Evolutionary conservation across 2,113 vertebrate species (phyloP), one percentile per base, ranked within the genome.

Genomic region (Nyctereutes procyonoides): DNA sequence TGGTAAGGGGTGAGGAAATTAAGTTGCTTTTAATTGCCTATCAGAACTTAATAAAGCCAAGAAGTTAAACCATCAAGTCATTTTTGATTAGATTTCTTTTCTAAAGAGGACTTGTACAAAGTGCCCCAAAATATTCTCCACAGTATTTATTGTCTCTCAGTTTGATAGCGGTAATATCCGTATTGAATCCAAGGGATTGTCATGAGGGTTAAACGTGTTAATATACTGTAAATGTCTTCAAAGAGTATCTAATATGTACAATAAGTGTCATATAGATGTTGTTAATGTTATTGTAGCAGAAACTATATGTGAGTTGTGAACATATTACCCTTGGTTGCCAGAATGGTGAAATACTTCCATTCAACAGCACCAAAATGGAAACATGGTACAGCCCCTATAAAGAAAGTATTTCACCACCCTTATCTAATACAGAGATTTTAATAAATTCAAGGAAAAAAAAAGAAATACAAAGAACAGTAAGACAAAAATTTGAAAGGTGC

Each of bases 1-100:
- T 92, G 65, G 83, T 82, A 88, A 63, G 24, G 24, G 65, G 62
- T 2, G 2, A 65, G 16, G 20, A 85, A 90, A 96, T 95, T 81
- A 88, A 93, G 17, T 60, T 90, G 14, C 55, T 95, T 95, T 92
- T 97, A 98, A 97, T 96, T 97, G 87, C 84, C 76, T 91, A 79
- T 96, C 60, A 97, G 65, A 97, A 86, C 51, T 93, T 92, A 90
- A 96, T 51, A 74, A 90, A 96, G 84, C 30, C n/a, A 73, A 77
- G 69, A 93, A 88, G 84, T 92, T 93, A 95, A 92, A 92, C 9
- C 74, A 90, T 74, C 28, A 92, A 90, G 93, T 85, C 48, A 82
- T n/a, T 35, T 88, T 96, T 96, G 4, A 88, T 90, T 81, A 82
- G 65, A 71, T 24, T 69, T 90, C 35, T 30, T 80, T 90, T 86